phyloP scores from a whole-genome alignment of 1,140 invertebrate species.

The Oedothorax gibbosus region DNA sequence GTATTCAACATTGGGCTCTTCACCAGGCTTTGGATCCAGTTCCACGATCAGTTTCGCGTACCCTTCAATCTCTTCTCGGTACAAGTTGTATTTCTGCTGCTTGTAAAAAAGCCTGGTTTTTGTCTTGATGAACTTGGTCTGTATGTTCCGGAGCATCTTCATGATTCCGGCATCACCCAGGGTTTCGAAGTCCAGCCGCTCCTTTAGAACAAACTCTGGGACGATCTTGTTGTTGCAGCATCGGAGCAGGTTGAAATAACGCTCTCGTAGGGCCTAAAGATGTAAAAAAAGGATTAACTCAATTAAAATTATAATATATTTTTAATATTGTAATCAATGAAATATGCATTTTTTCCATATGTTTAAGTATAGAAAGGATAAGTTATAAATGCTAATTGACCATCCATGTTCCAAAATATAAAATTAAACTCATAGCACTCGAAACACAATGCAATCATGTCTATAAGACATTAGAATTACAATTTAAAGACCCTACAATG shows the following conservation, averaged over 20 bases:
- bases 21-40: slow-evolving; percentile 86
- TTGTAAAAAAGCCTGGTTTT: slow-evolving; percentile 99
- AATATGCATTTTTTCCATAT: too few species aligned
- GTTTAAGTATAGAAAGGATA: too few species aligned
- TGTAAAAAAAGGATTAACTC: too few species aligned
- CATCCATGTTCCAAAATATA: too few species aligned
- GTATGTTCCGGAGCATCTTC: slow-evolving; percentile 88
- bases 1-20: slow-evolving; percentile 73
- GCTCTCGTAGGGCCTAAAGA: not conserved
- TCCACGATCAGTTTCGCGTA: slow-evolving; percentile 98
- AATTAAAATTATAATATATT: too few species aligned
- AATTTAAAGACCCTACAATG: too few species aligned
- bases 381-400: too few species aligned
- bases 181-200: slow-evolving; percentile 92
- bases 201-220: slow-evolving; percentile 87
- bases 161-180: slow-evolving; percentile 91
- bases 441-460: too few species aligned
- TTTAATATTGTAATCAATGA: too few species aligned
- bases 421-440: too few species aligned
- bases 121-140: slow-evolving; percentile 97
- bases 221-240: slow-evolving; percentile 73
- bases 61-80: slow-evolving; percentile 98
- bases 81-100: slow-evolving; percentile 98
- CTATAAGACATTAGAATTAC: too few species aligned
- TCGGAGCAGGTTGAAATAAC: slow-evolving; percentile 28